Conservation (phyloP, 2,888 invertebrate genomes). For the Gnatocerus cornutus region DNA sequence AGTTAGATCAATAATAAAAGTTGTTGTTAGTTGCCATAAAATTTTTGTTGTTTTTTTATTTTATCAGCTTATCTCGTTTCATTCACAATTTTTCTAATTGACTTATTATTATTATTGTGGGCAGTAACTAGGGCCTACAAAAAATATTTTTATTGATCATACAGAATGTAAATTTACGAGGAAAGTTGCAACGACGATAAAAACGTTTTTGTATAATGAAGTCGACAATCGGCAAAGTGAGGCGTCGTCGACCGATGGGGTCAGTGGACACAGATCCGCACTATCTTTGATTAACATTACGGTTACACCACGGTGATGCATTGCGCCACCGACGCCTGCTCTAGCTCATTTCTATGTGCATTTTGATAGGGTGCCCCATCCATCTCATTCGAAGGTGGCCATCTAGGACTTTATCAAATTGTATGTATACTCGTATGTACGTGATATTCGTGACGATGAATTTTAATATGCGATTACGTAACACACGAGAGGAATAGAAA, state of each 20-base stretch:
- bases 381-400: conserved; percentile 21
- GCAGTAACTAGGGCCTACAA: too few relatives aligned
- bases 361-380: conserved; percentile 61
- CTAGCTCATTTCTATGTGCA: conserved; percentile 68
- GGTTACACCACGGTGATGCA: conserved; percentile 56
- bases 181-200: conserved; percentile 13
- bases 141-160: not conserved
- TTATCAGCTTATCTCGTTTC: too few relatives aligned
- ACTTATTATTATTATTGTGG: too few relatives aligned
- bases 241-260: conserved; percentile 54
- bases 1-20: not conserved
- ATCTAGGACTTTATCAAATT: conserved; percentile 18
- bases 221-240: conserved; percentile 43
- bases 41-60: not conserved
- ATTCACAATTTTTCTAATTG: too few relatives aligned
- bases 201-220: conserved; percentile 46
- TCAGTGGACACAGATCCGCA: conserved; percentile 65
- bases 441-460: conserved; percentile 14
- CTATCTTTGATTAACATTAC: conserved; percentile 65
- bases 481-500: not conserved
- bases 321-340: conserved; percentile 58
- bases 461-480: conserved; percentile 20
- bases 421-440: not conserved
- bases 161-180: not conserved
- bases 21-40: not conserved